These are phyloP conservation scores for Pangasius larnaudii DNA, from an alignment of 2,797 vertebrate genomes.

Conservation along the genomic window DNA sequence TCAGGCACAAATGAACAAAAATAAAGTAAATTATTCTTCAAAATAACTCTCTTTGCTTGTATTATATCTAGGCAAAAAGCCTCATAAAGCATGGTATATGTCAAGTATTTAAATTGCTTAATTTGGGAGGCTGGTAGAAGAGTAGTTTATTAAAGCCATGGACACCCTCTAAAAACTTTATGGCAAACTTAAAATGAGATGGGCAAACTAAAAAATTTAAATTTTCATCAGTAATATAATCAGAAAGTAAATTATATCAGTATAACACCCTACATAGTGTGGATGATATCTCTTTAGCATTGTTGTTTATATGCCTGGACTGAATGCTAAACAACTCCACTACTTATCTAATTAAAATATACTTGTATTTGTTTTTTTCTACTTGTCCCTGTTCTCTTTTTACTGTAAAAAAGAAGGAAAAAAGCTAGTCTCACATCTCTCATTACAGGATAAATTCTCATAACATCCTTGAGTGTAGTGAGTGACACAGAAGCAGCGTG, in stretches of 20 bases:
- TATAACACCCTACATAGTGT: background rate
- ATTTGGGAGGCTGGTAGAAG: background rate
- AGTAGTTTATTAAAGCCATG: background rate
- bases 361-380: slow-evolving; percentile 38
- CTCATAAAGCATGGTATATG: background rate
- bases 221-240: background rate
- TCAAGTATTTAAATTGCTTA: background rate
- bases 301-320: slow-evolving; percentile 9
- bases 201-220: background rate
- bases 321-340: slow-evolving; percentile 1
- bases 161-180: background rate
- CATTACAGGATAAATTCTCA: slow-evolving; percentile 31
- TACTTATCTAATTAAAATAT: slow-evolving; percentile 48
- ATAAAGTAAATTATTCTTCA: background rate
- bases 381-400: background rate
- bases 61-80: background rate
- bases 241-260: background rate
- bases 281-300: slow-evolving; percentile 4
- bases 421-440: too few relatives aligned
- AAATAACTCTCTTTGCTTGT: background rate
- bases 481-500: slow-evolving; percentile 47
- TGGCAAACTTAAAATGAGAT: background rate
- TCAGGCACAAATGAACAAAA: background rate
- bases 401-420: background rate
- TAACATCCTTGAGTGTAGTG: slow-evolving; percentile 35